phyloP scores from a whole-genome alignment of 2,888 invertebrate genomes.

The Amblyjoppa fuscipennis region DNA sequence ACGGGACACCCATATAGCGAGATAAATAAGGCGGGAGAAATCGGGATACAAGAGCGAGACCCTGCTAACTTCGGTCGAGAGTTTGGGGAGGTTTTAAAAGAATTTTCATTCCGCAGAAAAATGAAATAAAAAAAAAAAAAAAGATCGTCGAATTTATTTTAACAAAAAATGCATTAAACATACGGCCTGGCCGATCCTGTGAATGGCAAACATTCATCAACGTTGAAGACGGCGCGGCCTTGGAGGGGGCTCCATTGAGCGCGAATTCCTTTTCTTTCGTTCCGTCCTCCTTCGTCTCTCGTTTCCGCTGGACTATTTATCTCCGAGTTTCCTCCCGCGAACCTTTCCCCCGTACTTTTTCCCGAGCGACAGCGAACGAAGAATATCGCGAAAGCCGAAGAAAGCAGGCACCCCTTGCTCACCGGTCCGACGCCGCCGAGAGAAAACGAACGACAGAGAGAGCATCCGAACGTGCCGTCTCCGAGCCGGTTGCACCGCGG shows the following conservation, averaged over 20 bases:
- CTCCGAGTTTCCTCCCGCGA: neutral
- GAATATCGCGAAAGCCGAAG: conserved; percentile 45
- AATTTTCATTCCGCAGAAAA: conserved; percentile 8
- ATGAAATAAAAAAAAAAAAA: neutral
- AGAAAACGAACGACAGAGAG: conserved; percentile 54
- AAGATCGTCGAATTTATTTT: conserved; percentile 26
- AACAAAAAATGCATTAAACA: conserved; percentile 44
- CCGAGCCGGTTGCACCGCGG: conserved; percentile 42
- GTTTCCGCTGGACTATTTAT: conserved; percentile 10
- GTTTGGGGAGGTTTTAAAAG: neutral
- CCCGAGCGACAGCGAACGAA: conserved; percentile 33
- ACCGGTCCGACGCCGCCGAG: conserved; percentile 35
- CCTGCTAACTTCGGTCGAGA: neutral
- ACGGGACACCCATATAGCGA: neutral
- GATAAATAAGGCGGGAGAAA: neutral
- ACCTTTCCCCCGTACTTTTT: neutral
- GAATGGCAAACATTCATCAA: conserved; percentile 52
- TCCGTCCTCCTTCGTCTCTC: conserved; percentile 10
- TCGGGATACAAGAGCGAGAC: neutral
- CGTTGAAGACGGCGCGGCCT: neutral
- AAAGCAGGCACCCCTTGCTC: conserved; percentile 14
- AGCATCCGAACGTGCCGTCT: conserved; percentile 45
- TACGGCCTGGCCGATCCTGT: neutral
- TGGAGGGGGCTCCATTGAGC: conserved; percentile 25
- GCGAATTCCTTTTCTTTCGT: conserved; percentile 39